These are phyloP conservation scores for Ailurus styani DNA, from an alignment of 2,113 vertebrate species.

Conservation along the genomic window DNA sequence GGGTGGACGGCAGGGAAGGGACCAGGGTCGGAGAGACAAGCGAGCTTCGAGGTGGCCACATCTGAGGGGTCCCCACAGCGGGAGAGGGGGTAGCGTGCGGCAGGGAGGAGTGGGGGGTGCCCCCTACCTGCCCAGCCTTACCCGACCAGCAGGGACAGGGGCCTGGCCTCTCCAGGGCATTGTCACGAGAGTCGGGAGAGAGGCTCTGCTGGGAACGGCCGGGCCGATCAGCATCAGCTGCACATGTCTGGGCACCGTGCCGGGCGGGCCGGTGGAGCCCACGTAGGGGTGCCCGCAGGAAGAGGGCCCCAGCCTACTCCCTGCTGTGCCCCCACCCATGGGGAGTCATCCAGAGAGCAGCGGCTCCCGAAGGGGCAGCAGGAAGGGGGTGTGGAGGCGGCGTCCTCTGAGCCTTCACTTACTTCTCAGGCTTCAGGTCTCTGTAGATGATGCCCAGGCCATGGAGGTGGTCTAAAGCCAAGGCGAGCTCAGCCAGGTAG, in stretches of 20 bases:
- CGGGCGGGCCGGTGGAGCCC: rapidly evolving
- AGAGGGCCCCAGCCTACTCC: rapidly evolving
- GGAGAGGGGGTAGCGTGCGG: no score
- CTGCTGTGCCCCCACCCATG: rapidly evolving
- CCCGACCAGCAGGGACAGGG: rapidly evolving
- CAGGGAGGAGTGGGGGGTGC: no score
- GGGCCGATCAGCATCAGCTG: rapidly evolving
- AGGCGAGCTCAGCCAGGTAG: slow-evolving; percentile 90
- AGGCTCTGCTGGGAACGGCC: rapidly evolving
- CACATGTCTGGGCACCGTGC: rapidly evolving
- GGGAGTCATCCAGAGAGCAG: rapidly evolving
- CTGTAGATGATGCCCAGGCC: slow-evolving; percentile 91
- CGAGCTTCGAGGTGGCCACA: rapidly evolving
- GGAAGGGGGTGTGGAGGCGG: neutral
- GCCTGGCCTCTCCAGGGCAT: neutral
- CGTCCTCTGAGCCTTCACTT: slow-evolving; percentile 45
- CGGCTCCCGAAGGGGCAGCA: rapidly evolving
- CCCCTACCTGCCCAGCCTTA: neutral
- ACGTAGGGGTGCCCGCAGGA: rapidly evolving
- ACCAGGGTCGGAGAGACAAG: neutral
- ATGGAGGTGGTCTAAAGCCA: slow-evolving; percentile 90
- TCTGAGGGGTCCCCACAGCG: neutral
- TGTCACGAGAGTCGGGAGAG: rapidly evolving
- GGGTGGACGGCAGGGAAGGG: neutral
- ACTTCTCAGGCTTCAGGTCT: slow-evolving; percentile 93